Evolutionary conservation across 2,888 invertebrate genomes (phyloP).

Genomic region (Serripes groenlandicus): DNA sequence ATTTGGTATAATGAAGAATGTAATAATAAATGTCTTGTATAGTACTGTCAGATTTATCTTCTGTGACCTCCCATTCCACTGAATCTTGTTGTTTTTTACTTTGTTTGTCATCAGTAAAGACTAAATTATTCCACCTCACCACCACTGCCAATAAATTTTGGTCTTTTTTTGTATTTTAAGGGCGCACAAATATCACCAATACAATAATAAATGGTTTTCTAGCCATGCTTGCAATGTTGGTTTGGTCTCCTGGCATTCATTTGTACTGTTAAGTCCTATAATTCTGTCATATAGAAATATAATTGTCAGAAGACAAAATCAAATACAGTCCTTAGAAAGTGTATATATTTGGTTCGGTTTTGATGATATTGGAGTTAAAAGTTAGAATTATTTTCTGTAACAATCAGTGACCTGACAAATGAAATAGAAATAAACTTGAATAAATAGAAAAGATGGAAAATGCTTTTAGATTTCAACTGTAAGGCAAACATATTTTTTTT

Average conservation of each 20-base stretch:
- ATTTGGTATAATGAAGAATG: slow-evolving; percentile 21
- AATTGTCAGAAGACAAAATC: slow-evolving; percentile 11
- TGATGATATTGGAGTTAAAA: not conserved
- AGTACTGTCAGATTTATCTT: slow-evolving; percentile 5
- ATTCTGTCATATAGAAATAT: not conserved
- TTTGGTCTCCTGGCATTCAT: not conserved
- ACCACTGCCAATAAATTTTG: not conserved
- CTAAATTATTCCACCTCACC: slow-evolving; percentile 1
- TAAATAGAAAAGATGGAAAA: not conserved
- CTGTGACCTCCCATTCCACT: not conserved
- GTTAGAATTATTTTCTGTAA: slow-evolving; percentile 6
- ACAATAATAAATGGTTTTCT: slow-evolving; percentile 13
- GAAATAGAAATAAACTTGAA: slow-evolving; percentile 5
- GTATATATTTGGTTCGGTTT: slow-evolving; percentile 9
- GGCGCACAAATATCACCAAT: slow-evolving; percentile 2
- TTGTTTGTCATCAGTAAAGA: slow-evolving; percentile 1
- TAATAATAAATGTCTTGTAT: not conserved
- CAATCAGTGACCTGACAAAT: slow-evolving; percentile 13
- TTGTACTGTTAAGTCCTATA: not conserved
- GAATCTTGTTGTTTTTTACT: not conserved
- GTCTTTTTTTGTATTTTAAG: slow-evolving; percentile 10
- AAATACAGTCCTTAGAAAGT: not conserved
- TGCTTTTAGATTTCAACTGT: slow-evolving; percentile 15
- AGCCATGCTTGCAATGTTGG: not conserved
- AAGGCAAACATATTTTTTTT: slow-evolving; percentile 6